A percentile compares a stretch with the other conserved stretches of the same genome.
Evolutionary conservation across 35 echinoderm and acorn worm species (phyloP).

Genomic region (Nesometra sesokonis): DNA sequence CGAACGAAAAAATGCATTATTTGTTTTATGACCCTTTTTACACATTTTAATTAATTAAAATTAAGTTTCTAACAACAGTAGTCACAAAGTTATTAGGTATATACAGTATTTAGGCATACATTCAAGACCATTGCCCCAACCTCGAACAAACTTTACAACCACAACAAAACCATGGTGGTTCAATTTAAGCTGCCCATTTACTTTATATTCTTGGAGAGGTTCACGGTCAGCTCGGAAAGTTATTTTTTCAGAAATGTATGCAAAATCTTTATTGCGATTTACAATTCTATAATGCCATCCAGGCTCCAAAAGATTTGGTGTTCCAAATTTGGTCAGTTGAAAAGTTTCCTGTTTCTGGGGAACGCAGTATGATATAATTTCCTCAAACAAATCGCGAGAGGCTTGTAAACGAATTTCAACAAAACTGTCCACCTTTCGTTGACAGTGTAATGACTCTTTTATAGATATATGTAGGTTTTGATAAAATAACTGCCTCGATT

Average conservation of each 20-base stretch:
- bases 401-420: conserved; percentile 27
- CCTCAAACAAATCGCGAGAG: conserved; percentile 6
- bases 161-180: conserved; percentile 45
- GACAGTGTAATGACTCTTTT: conserved; percentile 23
- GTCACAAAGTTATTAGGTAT: too few relatives aligned
- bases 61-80: too few relatives aligned
- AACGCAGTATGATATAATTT: not conserved
- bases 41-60: too few relatives aligned
- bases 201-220: conserved; percentile 33
- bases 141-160: conserved; percentile 49
- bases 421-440: conserved; percentile 22
- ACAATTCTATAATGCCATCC: conserved; percentile 43
- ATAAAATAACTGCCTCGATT: conserved; percentile 26
- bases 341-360: conserved; percentile 3
- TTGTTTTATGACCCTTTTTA: too few relatives aligned
- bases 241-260: conserved; percentile 23
- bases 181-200: conserved; percentile 23
- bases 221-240: conserved; percentile 21
- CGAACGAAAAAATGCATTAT: too few relatives aligned
- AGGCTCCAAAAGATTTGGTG: conserved; percentile 12
- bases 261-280: conserved; percentile 50
- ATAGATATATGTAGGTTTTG: conserved; percentile 5
- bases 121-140: conserved; percentile 32
- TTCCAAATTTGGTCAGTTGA: not conserved
- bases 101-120: not conserved